A percentile compares a stretch with the other conserved stretches of the same genome.
Evolutionary conservation across 2,888 invertebrate genomes (phyloP).

Genomic region (Nomada fabriciana): DNA sequence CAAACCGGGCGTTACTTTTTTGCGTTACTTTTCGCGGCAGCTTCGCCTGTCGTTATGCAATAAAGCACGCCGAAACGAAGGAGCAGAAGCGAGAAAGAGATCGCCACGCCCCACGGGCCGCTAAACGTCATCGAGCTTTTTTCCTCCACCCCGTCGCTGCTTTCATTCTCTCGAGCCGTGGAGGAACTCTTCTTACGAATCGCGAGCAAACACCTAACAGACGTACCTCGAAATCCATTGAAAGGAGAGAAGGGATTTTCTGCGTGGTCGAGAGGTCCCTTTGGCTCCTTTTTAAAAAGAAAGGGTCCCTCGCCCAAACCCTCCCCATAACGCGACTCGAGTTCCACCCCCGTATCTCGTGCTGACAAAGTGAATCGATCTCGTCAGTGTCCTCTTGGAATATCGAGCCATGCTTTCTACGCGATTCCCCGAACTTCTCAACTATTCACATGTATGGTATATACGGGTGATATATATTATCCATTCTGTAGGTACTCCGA

Average conservation of each 20-base stretch:
- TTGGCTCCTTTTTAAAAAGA: constrained; percentile 65
- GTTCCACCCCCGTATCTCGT: constrained; percentile 62
- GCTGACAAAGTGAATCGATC: constrained; percentile 75
- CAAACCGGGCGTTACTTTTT: constrained; percentile 4
- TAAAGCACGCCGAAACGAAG: background rate
- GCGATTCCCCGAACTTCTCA: constrained; percentile 65
- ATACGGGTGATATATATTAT: background rate
- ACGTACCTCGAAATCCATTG: constrained; percentile 55
- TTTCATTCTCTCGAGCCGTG: constrained; percentile 54
- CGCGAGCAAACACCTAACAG: constrained; percentile 67
- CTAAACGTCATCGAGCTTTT: constrained; percentile 6
- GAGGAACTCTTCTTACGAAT: constrained; percentile 54
- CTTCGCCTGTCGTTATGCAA: constrained; percentile 14
- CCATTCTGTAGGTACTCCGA: background rate
- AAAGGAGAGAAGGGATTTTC: constrained; percentile 55
- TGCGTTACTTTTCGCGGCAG: constrained; percentile 20
- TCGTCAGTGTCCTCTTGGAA: constrained; percentile 65
- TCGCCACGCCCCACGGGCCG: constrained; percentile 9
- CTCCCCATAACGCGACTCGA: constrained; percentile 46
- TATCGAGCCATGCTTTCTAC: constrained; percentile 63
- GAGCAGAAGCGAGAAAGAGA: background rate
- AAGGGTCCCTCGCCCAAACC: constrained; percentile 60
- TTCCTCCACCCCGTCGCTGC: background rate
- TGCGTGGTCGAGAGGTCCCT: constrained; percentile 52
- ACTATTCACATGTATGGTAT: constrained; percentile 16